These are phyloP conservation scores for Antheraea yamamai DNA, from an alignment of 2,888 invertebrate species.

Conservation along the genomic window DNA sequence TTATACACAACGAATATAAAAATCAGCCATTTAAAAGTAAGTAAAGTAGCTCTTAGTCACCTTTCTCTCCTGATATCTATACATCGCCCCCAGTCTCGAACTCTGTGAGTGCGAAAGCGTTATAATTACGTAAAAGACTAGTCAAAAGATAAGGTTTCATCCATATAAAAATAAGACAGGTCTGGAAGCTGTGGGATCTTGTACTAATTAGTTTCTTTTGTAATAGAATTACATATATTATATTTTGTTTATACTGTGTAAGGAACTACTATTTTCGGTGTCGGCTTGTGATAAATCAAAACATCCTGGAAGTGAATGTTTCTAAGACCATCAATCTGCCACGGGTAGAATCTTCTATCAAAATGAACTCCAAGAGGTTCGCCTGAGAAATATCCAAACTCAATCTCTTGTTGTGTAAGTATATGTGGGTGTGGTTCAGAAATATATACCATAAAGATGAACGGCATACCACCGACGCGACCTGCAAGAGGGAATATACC, in stretches of 20 bases:
- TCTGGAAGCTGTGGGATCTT: no score
- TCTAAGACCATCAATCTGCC: conserved; percentile 56
- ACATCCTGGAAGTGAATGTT: conserved; percentile 79
- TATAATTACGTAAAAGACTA: no score
- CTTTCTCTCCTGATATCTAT: no score
- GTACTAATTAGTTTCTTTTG: no score
- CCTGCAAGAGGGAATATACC: conserved; percentile 40
- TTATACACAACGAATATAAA: no score
- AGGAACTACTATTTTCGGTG: conserved; percentile 56
- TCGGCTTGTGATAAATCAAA: conserved; percentile 76
- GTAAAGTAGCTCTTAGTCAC: no score
- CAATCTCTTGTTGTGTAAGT: conserved; percentile 75
- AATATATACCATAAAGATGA: conserved; percentile 83
- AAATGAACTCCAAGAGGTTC: conserved; percentile 81
- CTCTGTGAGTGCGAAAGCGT: no score
- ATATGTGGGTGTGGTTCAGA: conserved; percentile 72
- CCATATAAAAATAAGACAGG: no score
- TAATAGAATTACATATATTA: not conserved
- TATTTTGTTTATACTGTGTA: conserved; percentile 39
- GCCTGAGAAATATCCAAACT: conserved; percentile 68
- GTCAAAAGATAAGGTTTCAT: no score
- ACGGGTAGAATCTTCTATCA: conserved; percentile 74
- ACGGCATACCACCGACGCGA: conserved; percentile 81
- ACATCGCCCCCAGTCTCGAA: no score
- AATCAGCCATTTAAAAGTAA: no score